Base-by-base conservation (phyloP, 2,888 invertebrate species). In the Trichogramma evanescens region DNA sequence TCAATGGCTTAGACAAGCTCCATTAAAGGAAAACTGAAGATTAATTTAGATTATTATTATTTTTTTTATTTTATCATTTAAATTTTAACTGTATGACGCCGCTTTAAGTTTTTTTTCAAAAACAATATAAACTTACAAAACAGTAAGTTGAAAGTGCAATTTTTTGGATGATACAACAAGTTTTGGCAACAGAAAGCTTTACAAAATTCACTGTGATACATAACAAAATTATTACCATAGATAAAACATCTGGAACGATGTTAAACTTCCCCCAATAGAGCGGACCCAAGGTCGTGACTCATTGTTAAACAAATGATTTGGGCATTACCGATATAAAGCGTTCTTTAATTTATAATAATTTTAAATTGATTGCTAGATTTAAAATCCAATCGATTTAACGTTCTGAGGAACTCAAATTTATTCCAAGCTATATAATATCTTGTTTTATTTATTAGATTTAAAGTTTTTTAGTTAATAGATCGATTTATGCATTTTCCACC, bases 401-500 rank as follows among this genome's bases (percentile, higher is more conserved):
- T 53, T 45, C 38, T 40, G 4, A 48, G 5, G 26, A 6, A n/a
- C 41, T 13, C 2, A 13, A 4, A n/a, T 26, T 26, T 26, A 26
- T 26, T 26, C 2, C 26, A 26, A 26, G 3, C 26, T 26, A 26
- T 26, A 26, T 26, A 26, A 26, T 26, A 26, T 26, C 26, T 26
- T 26, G 26, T 26, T 26, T 26, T 26, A 26, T 26, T 26, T 26
- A 26, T 26, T 26, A 26, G 26, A 26, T 26, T 26, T 26, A 26
- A 26, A 26, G 13, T 13, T 26, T 26, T 26, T 26, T 26, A 26
- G 26, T 26, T 26, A 26, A 26, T 26, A 26, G 26, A 26, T 26
- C 26, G 26, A 26, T 26, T 26, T 26, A 26, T 26, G 26, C 26
- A 50, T 59, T 59, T 75, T 75, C 75, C 75, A 75, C 74, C 75